Percentiles rank a stretch among this genome's conserved stretches.
These are phyloP conservation scores for Syrista parreyssii DNA, from an alignment of 2,888 invertebrate genomes.

Conservation along the genomic window DNA sequence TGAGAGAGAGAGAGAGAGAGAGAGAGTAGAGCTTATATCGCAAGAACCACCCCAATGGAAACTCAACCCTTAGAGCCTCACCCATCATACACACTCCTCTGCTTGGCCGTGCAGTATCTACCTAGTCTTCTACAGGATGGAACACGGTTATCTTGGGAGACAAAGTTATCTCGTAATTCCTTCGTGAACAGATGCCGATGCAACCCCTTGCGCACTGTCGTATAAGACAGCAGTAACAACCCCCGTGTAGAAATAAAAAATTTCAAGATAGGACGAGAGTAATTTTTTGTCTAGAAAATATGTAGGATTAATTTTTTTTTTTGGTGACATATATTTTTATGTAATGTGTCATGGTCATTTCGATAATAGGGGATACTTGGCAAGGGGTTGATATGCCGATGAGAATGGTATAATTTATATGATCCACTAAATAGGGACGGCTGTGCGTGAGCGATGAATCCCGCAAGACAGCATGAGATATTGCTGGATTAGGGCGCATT, in stretches of 20 bases:
- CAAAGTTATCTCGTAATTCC: constrained; percentile 66
- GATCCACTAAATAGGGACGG: constrained; percentile 58
- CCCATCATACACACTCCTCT: constrained; percentile 62
- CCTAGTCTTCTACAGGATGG: background rate
- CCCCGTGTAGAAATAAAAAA: background rate
- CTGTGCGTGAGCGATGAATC: constrained; percentile 56
- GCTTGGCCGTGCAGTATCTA: constrained; percentile 13
- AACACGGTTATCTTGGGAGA: constrained; percentile 57
- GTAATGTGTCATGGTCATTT: background rate
- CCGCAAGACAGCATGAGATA: constrained; percentile 61
- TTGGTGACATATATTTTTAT: background rate
- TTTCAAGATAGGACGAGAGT: background rate
- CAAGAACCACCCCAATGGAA: constrained; percentile 65
- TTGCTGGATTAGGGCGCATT: constrained; percentile 59
- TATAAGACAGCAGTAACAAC: constrained; percentile 49
- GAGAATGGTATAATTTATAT: constrained; percentile 53
- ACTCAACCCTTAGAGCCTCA: constrained; percentile 61
- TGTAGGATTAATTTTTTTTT: background rate
- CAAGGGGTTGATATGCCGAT: constrained; percentile 55
- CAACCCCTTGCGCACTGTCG: constrained; percentile 12
- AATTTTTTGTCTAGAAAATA: background rate
- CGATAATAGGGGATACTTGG: constrained; percentile 22
- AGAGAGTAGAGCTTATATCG: constrained; percentile 54
- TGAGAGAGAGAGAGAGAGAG: constrained; percentile 29
- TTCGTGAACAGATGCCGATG: constrained; percentile 65